These are phyloP conservation scores for Eupithecia inturbata DNA, from an alignment of 2,888 invertebrate genomes.

Conservation along the genomic window DNA sequence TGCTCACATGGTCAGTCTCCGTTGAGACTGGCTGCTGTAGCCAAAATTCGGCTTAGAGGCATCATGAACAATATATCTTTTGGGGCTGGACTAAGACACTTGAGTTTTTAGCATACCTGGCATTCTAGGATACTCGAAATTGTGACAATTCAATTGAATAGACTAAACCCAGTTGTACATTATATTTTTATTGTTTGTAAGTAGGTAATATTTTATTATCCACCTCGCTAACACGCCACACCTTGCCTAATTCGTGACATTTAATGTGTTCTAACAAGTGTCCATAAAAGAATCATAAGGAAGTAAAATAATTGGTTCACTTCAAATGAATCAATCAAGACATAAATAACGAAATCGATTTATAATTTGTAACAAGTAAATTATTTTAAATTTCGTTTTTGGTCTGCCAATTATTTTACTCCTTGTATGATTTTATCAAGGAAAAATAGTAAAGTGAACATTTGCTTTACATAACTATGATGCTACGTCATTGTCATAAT, in stretches of 20 bases:
- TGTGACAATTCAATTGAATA: not conserved
- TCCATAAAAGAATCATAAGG: slow-evolving; percentile 36
- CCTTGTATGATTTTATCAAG: not conserved
- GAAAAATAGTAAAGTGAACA: not conserved
- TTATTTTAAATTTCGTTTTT: slow-evolving; percentile 45
- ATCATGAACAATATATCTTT: too few species aligned
- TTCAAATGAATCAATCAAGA: slow-evolving; percentile 39
- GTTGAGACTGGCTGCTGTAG: too few species aligned
- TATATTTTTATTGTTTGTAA: not conserved
- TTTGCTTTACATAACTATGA: not conserved
- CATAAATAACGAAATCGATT: slow-evolving; percentile 39
- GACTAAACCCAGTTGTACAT: not conserved
- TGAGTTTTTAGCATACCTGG: not conserved
- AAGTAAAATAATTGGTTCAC: slow-evolving; percentile 38
- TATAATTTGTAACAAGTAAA: slow-evolving; percentile 49
- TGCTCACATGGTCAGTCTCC: too few species aligned
- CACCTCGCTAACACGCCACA: not conserved
- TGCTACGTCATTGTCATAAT: too few species aligned
- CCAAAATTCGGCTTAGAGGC: too few species aligned
- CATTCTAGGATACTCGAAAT: not conserved
- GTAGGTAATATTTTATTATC: not conserved
- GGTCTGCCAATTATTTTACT: slow-evolving; percentile 34
- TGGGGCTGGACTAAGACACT: not conserved
- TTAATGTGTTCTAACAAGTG: slow-evolving; percentile 20
- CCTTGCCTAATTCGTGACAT: not conserved